Percentiles rank a stretch among this genome's conserved stretches.
These are phyloP conservation scores for Apamea anceps DNA, from an alignment of 2,888 invertebrate species.

Conservation along the genomic window DNA sequence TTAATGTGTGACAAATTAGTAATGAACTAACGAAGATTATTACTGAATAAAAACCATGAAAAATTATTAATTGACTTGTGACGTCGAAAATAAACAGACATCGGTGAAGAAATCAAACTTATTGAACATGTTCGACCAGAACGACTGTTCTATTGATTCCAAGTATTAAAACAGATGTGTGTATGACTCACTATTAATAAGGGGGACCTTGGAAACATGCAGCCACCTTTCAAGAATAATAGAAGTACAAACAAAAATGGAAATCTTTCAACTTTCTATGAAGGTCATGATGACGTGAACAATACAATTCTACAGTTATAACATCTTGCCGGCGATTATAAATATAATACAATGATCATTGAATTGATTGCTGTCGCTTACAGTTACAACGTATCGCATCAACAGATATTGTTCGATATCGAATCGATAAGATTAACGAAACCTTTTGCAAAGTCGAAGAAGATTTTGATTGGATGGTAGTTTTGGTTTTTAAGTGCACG, in stretches of 20 bases:
- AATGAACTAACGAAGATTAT: constrained; percentile 38
- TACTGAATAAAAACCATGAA: constrained; percentile 38
- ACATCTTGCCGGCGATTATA: constrained; percentile 51
- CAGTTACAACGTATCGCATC: constrained; percentile 45
- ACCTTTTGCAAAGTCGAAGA: constrained; percentile 55
- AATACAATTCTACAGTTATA: constrained; percentile 32
- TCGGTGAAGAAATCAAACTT: constrained; percentile 40
- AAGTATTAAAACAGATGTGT: constrained; percentile 50
- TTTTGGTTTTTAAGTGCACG: constrained; percentile 32
- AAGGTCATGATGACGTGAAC: constrained; percentile 34
- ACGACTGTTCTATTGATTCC: constrained; percentile 48
- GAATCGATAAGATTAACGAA: constrained; percentile 69
- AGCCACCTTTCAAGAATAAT: constrained; percentile 30
- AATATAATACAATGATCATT: constrained; percentile 63
- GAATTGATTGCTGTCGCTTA: constrained; percentile 55
- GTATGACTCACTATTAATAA: constrained; percentile 50
- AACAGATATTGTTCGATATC: constrained; percentile 62
- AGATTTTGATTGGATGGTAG: constrained; percentile 42
- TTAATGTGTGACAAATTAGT: constrained; percentile 45
- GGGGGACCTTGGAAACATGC: constrained; percentile 27
- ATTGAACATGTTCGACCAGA: constrained; percentile 24
- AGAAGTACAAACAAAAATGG: constrained; percentile 31
- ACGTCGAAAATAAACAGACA: constrained; percentile 40
- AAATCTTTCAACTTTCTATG: constrained; percentile 47
- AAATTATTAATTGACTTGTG: constrained; percentile 41